Conservation (phyloP, 2,113 vertebrate species). For the Casuarius casuarius region DNA sequence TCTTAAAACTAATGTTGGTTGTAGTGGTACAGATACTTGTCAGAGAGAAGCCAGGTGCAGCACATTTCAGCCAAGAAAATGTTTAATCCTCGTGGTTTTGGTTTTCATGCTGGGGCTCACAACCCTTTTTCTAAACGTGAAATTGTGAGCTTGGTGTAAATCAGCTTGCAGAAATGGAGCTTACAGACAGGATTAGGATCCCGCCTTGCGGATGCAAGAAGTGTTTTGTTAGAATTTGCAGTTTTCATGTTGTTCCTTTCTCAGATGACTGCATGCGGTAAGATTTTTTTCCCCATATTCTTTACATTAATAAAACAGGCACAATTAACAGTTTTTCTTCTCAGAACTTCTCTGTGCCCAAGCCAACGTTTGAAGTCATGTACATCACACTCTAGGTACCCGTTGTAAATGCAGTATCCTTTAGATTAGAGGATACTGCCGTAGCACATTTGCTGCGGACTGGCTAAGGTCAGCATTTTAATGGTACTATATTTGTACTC, state of each 20-base stretch:
- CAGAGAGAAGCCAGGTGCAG: neutral
- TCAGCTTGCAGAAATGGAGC: neutral
- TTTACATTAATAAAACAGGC: neutral
- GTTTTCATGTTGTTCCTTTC: neutral
- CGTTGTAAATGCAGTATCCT: neutral
- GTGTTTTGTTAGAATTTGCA: neutral
- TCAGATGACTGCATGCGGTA: neutral
- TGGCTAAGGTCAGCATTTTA: neutral
- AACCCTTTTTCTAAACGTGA: neutral
- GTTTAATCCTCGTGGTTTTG: neutral
- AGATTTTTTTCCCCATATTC: neutral
- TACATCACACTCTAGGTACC: neutral
- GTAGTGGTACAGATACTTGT: accelerated
- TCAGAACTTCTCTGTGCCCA: neutral
- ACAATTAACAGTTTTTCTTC: neutral
- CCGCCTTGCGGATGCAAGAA: neutral
- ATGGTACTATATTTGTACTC: neutral
- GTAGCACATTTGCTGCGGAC: accelerated
- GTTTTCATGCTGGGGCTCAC: neutral
- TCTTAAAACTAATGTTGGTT: neutral
- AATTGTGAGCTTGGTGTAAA: neutral
- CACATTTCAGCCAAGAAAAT: neutral
- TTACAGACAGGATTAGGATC: neutral
- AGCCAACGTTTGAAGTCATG: neutral
- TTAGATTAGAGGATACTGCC: neutral